Evolutionary conservation across 2,113 vertebrate species (phyloP), one percentile per base, ranked within the genome.

Genomic region (Antechinus flavipes): DNA sequence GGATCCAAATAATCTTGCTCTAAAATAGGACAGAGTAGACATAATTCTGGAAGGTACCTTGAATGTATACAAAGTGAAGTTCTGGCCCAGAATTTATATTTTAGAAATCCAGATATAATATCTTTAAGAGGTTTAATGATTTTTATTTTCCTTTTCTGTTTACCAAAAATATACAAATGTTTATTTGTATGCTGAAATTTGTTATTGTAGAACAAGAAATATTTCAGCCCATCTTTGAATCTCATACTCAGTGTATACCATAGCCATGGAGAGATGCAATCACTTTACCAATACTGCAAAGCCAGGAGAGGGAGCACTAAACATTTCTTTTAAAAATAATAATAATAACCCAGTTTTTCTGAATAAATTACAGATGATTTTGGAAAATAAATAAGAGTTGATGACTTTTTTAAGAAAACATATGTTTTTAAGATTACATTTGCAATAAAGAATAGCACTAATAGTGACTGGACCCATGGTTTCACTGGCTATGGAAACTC

Each of bases 261-360:
- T 91, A 92, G 10, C 46, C 35, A 24, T 1, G 10, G 92, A 84
- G 68, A 68, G 11, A 30, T 90, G 68, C 56, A 90, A 61, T 95
- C 89, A 91, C 52, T 68, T 97, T 89, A 91, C 91, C 94, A 91
- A 24, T 49, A 25, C 76, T 56, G 84, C 53, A 95, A 91, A 97
- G 89, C 95, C 95, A 96, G 96, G 96, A 97, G 96, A 96, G 97
- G 96, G 97, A 97, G 96, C 96, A 94, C 90, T 56, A 54, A 90
- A 91, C 89, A 52, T 91, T 91, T 84, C n/a, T 42, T 23, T 2
- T 8, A n/a, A 68, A 68, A 68, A 68, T 27, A 61, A 61, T 30
- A 76, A 76, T 52, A 11, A 52, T 52, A 52, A n/a, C 19, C 19
- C 19, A 23, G 68, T 42, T 42, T 84, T 16, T 84, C n/a, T 42